Base-by-base conservation (phyloP, 2,797 vertebrate genomes). In the Uromys caudimaculatus region DNA sequence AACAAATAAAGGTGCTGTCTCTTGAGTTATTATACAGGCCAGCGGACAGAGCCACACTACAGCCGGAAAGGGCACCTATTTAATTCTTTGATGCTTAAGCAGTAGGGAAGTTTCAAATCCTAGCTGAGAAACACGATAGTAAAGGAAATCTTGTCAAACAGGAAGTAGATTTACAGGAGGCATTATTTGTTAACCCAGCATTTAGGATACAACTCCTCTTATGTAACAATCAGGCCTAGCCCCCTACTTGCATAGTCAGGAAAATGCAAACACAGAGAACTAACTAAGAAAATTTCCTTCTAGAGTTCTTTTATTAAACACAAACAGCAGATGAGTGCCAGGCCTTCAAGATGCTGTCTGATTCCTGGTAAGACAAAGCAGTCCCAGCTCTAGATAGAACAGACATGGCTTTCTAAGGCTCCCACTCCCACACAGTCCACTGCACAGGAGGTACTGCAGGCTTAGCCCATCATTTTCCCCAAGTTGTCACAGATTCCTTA, bases 11-110 rank as follows among this genome's bases (percentile, higher is more conserved):
- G 81, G 84, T 77, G 94, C 95, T 93, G 54, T 90, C 78, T 97
- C 93, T 95, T 95, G 79, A 98, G 89, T 95, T 95, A 91, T 73
- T n/a, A 41, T 67, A 78, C 94, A 96, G 89, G 86, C 86, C 91
- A 97, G 91, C 76, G 89, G 85, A 81, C 95, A 96, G 85, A 96
- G 89, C 92, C 94, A 94, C 19, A 95, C 78, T 89, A 75, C 75
- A 2, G 0, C 81, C 93, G 95, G 92, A 96, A 97, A 95, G 38
- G 79, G 83, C 71, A 93, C 87, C 90, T 82, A 96, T 88, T 95
- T 95, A 97, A 97, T 85, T 96, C 84, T 97, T 38, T 38, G 91
- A 98, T 82, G 82, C 90, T 97, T 97, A 97, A 97, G 60, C 64
- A 67, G 90, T 82, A 85, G 64, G 87, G 73, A 54, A 95, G 52